phyloP scores from a whole-genome alignment of 1,140 invertebrate species.

The Notospermus geniculatus region DNA sequence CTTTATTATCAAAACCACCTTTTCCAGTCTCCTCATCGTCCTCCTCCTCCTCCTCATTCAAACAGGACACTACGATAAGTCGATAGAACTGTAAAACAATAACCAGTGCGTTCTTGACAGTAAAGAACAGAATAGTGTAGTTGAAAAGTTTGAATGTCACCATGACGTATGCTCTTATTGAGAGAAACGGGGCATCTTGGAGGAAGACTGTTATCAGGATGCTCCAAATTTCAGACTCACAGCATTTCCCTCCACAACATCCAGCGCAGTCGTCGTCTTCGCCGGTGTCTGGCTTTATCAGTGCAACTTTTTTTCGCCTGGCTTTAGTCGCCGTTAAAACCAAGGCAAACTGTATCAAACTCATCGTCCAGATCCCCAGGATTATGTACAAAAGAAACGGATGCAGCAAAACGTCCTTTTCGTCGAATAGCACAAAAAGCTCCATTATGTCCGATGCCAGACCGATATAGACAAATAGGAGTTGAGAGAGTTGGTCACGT shows the following conservation, averaged over 20 bases:
- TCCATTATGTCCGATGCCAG: conserved; percentile 92
- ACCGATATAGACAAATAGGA: conserved; percentile 72
- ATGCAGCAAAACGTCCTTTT: conserved; percentile 31
- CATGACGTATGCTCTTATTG: conserved; percentile 78
- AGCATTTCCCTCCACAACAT: background rate
- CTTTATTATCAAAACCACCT: background rate
- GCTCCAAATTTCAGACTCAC: conserved; percentile 74
- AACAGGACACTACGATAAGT: conserved; percentile 20
- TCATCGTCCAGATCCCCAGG: conserved; percentile 65
- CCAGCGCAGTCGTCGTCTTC: no score
- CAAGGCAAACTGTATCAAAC: conserved; percentile 68
- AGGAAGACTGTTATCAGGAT: conserved; percentile 56
- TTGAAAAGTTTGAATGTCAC: conserved; percentile 78
- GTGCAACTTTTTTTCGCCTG: no score
- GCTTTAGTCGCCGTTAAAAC: conserved; percentile 32
- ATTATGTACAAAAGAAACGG: conserved; percentile 27
- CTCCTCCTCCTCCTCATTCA: background rate
- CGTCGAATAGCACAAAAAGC: conserved; percentile 84
- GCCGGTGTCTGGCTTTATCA: no score
- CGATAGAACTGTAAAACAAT: conserved; percentile 63
- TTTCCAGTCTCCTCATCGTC: conserved; percentile 1
- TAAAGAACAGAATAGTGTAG: conserved; percentile 90
- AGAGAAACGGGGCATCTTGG: conserved; percentile 79
- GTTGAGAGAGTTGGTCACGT: conserved; percentile 84
- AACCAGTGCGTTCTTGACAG: conserved; percentile 80